Evolutionary conservation across 2,888 invertebrate genomes (phyloP).

Genomic region (Cabera pusaria): DNA sequence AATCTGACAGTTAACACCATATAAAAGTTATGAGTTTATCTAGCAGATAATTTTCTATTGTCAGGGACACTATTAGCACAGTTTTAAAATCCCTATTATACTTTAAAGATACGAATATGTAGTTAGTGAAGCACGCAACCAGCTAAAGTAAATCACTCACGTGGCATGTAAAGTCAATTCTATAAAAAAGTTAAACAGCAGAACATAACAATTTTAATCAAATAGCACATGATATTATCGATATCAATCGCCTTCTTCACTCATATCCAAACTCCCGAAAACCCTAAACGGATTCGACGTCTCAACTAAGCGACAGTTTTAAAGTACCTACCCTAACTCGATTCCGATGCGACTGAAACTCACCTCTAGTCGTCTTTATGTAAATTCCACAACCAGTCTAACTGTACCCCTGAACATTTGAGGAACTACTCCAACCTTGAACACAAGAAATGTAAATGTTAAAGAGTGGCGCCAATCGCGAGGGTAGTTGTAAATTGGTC

Average conservation of each 20-base stretch:
- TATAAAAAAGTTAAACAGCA: too few species aligned
- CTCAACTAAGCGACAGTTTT: slow-evolving; percentile 81
- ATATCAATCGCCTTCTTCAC: slow-evolving; percentile 30
- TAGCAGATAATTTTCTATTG: too few species aligned
- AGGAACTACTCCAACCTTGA: slow-evolving; percentile 34
- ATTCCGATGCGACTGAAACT: slow-evolving; percentile 73
- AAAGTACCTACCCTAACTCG: slow-evolving; percentile 78
- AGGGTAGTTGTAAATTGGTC: slow-evolving; percentile 41
- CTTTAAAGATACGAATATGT: too few species aligned
- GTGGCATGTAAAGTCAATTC: too few species aligned
- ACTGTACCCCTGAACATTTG: slow-evolving; percentile 41
- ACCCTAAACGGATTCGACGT: slow-evolving; percentile 79
- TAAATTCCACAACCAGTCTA: slow-evolving; percentile 65
- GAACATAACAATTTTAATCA: too few species aligned
- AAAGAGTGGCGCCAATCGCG: slow-evolving; percentile 27
- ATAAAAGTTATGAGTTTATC: too few species aligned
- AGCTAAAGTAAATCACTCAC: too few species aligned
- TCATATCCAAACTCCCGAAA: slow-evolving; percentile 56
- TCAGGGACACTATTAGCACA: too few species aligned
- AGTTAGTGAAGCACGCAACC: too few species aligned
- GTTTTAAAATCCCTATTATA: too few species aligned
- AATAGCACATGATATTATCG: too few species aligned
- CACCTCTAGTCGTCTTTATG: slow-evolving; percentile 72
- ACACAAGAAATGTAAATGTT: slow-evolving; percentile 24
- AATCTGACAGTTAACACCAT: too few species aligned